These are phyloP conservation scores for Willowsia nigromaculata DNA, from an alignment of 2,888 invertebrate genomes.

Conservation along the genomic window DNA sequence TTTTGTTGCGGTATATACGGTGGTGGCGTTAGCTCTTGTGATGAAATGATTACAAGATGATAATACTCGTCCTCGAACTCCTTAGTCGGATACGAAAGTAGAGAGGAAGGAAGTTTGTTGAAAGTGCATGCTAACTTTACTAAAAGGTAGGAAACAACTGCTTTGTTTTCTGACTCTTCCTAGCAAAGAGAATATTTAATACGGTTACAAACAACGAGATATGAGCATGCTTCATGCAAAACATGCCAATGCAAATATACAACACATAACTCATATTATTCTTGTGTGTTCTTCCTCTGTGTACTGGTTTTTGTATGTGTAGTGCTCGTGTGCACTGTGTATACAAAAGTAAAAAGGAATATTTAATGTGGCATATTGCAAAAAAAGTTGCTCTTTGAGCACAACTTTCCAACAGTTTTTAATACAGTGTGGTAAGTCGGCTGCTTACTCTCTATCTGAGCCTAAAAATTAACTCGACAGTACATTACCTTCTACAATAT, in stretches of 20 bases:
- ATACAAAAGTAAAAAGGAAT: not conserved
- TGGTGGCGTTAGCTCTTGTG: not conserved
- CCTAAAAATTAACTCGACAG: not conserved
- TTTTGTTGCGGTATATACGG: not conserved
- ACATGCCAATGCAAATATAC: not conserved
- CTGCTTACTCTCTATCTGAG: not conserved
- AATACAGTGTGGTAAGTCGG: not conserved
- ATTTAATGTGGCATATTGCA: not conserved
- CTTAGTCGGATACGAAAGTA: not conserved
- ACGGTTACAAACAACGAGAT: not conserved
- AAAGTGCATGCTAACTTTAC: not conserved
- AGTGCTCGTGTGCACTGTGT: not conserved
- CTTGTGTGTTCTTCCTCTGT: not conserved
- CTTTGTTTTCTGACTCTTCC: not conserved
- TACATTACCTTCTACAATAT: not conserved
- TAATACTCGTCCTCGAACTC: not conserved
- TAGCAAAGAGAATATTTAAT: not conserved
- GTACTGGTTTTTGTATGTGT: not conserved
- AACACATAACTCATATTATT: not conserved
- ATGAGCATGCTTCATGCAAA: not conserved
- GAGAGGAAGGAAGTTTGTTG: conserved; percentile 2
- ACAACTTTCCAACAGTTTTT: not conserved
- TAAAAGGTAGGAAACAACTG: not conserved
- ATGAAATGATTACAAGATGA: not conserved
- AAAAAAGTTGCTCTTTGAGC: not conserved